A percentile compares a stretch with the other conserved stretches of the same genome.
Conservation (phyloP, 2,888 invertebrate genomes). For the Drosophila siamana region DNA sequence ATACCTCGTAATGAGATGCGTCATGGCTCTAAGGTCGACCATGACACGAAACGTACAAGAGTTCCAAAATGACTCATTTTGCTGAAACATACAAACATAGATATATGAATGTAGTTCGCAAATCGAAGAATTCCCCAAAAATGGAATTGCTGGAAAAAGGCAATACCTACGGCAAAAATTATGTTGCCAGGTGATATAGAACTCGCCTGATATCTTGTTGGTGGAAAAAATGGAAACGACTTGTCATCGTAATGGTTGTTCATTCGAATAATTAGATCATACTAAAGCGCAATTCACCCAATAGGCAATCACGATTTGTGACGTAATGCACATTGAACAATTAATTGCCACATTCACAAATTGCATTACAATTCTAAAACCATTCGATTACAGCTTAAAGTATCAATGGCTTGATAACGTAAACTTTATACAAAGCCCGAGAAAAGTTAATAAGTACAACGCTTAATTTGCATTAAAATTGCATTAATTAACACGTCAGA, state of each 20-base stretch:
- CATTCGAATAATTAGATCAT: slow-evolving; percentile 48
- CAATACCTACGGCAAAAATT: neutral
- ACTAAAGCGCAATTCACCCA: slow-evolving; percentile 2
- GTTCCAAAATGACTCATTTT: slow-evolving; percentile 49
- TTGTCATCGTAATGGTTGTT: slow-evolving; percentile 38
- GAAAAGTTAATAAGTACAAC: no score
- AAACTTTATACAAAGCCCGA: no score
- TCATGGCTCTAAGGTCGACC: slow-evolving; percentile 44
- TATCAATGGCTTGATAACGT: no score
- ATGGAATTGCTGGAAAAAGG: slow-evolving; percentile 16
- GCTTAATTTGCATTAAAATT: neutral
- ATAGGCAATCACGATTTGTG: slow-evolving; percentile 22
- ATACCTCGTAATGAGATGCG: slow-evolving; percentile 37
- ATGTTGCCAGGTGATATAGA: slow-evolving; percentile 22
- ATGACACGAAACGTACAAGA: slow-evolving; percentile 29
- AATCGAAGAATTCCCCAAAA: slow-evolving; percentile 31
- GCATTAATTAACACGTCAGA: neutral
- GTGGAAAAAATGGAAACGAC: slow-evolving; percentile 12
- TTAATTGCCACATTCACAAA: slow-evolving; percentile 3
- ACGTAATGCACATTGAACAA: slow-evolving; percentile 3
- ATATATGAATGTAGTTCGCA: slow-evolving; percentile 1
- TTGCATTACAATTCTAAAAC: neutral
- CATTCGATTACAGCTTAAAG: no score
- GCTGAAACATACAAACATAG: neutral
- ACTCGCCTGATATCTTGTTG: slow-evolving; percentile 2